Evolutionary conservation across 2,797 vertebrate species (phyloP).

Genomic region (Karalla daura): DNA sequence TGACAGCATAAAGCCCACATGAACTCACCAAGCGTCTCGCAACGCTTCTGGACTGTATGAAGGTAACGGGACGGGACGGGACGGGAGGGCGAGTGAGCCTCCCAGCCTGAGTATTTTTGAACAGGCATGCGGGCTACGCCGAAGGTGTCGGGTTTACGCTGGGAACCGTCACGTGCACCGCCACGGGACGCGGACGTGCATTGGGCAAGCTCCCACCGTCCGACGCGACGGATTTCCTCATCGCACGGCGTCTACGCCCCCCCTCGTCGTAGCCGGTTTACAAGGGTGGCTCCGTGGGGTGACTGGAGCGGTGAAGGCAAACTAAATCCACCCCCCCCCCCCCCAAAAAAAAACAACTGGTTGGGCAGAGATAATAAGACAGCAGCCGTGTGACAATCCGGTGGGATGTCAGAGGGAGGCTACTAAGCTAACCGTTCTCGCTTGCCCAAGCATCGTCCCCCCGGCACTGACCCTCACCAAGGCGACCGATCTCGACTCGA

Average conservation of each 20-base stretch:
- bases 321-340: neutral
- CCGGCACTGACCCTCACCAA: too few species aligned
- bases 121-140: conserved; percentile 39
- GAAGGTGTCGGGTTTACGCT: conserved; percentile 43
- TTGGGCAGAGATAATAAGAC: neutral
- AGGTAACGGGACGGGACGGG: conserved; percentile 40
- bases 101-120: conserved; percentile 52
- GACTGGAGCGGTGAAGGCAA: neutral
- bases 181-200: neutral
- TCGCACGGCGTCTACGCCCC: neutral
- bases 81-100: conserved; percentile 39
- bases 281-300: conserved; percentile 2
- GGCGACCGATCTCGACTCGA: too few species aligned
- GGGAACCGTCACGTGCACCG: conserved; percentile 19
- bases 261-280: neutral
- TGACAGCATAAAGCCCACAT: too few species aligned
- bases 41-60: conserved; percentile 44
- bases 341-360: neutral
- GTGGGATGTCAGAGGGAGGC: neutral
- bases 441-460: too few species aligned
- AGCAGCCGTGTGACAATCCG: neutral
- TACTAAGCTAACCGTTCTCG: too few species aligned
- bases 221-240: neutral
- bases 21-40: too few species aligned
- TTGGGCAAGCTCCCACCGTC: neutral